These are phyloP conservation scores for Mercenaria mercenaria DNA, from an alignment of 1,140 invertebrate species.

Conservation along the genomic window DNA sequence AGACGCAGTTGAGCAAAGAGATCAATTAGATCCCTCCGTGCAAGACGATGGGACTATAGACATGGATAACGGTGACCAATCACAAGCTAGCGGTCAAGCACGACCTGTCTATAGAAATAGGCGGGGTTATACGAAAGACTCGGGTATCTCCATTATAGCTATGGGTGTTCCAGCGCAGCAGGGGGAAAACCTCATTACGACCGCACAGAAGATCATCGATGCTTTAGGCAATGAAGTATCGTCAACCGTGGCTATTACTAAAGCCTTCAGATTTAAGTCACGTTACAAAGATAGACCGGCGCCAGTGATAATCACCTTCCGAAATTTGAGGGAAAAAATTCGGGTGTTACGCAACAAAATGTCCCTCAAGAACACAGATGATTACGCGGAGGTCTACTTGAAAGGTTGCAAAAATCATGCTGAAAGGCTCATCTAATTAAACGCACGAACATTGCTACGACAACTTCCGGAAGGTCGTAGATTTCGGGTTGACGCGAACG, in stretches of 20 bases:
- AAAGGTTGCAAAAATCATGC: constrained; percentile 32
- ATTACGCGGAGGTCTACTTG: constrained; percentile 29
- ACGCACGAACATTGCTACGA: constrained; percentile 41
- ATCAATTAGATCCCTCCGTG: too few species aligned
- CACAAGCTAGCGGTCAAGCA: not conserved
- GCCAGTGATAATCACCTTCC: constrained; percentile 29
- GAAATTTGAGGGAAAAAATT: constrained; percentile 34
- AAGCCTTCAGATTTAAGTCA: not conserved
- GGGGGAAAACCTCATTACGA: not conserved
- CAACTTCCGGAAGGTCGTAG: not conserved
- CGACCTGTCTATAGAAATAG: not conserved
- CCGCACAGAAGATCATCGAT: constrained; percentile 16
- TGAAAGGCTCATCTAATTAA: constrained; percentile 43
- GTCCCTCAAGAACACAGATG: not conserved
- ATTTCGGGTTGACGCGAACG: not conserved
- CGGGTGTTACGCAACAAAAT: constrained; percentile 31
- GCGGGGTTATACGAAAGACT: not conserved
- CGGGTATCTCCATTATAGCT: not conserved
- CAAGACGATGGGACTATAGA: too few species aligned
- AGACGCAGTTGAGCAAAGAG: too few species aligned
- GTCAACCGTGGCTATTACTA: not conserved
- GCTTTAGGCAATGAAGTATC: constrained; percentile 18
- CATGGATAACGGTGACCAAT: not conserved
- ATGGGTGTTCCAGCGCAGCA: not conserved
- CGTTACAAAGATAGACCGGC: constrained; percentile 14